These are phyloP conservation scores for Dascyllus trimaculatus DNA, from an alignment of 2,113 vertebrate genomes.

Conservation along the genomic window DNA sequence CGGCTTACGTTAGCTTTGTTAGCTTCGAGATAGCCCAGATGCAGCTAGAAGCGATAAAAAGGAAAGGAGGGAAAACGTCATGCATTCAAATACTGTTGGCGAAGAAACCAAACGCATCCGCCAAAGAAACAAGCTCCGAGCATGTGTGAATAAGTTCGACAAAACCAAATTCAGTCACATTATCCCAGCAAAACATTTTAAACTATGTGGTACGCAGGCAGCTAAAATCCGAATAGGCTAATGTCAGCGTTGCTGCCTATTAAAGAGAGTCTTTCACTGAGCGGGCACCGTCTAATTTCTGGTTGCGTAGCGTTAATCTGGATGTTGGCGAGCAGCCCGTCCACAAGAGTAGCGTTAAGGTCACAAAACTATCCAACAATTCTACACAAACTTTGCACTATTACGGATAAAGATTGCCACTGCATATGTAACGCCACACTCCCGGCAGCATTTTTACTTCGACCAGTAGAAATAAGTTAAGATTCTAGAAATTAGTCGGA, in stretches of 20 bases:
- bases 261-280: not conserved
- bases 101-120: slow-evolving; percentile 17
- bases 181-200: not conserved
- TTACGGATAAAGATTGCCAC: fast-evolving
- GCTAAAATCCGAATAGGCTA: not conserved
- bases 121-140: not conserved
- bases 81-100: slow-evolving; percentile 77
- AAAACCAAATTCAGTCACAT: fast-evolving
- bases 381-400: not conserved
- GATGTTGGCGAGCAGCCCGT: not conserved
- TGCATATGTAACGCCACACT: not conserved
- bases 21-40: not conserved
- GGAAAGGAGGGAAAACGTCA: slow-evolving; percentile 82
- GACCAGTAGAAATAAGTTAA: not conserved
- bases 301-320: slow-evolving; percentile 10
- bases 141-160: not conserved
- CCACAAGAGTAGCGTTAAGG: not conserved
- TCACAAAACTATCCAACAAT: not conserved
- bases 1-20: not conserved
- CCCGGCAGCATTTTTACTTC: fast-evolving
- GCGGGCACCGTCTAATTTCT: slow-evolving; percentile 27
- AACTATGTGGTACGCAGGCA: fast-evolving
- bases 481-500: slow-evolving; percentile 56
- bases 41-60: slow-evolving; percentile 28
- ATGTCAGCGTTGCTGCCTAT: not conserved